Base-by-base conservation (phyloP, 2,797 vertebrate genomes). In the Buceros bicornis region DNA sequence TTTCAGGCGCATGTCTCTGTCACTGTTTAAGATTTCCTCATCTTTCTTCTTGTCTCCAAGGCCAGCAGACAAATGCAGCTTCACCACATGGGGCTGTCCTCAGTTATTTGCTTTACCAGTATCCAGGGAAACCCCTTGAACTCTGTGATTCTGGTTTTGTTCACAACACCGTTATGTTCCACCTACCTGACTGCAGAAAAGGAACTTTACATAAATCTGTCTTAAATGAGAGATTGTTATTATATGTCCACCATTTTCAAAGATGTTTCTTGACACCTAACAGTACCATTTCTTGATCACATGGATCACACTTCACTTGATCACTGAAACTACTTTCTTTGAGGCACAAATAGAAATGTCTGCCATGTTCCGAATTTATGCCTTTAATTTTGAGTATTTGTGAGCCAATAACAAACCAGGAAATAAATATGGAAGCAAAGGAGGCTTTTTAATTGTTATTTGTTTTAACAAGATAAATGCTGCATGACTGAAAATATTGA, bases 71-170 rank as follows among this genome's bases (percentile, higher is more conserved):
- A 77, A 76, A 54, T 0, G 1, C 35, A 66, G 13, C 10, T 60
- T 6, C 21, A 21, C 0, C 1, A 18, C 18, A 29, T 26, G 15
- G 4, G 11, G 2, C 25, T 90, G 6, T 35, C 20, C 42, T 78
- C 48, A 35, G 6, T 47, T 57, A 33, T 31, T 42, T 73, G 15
- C 12, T 70, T 62, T 45, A 70, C 24, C 9, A 45, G 19, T 45
- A 28, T 8, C 12, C 8, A 28, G 29, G 16, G 14, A 33, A 82
- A 47, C 11, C 1, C 8, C 9, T 54, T n/a, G 45, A 16, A 54
- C 14, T 1, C 1, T 11, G 12, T 40, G 25, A 33, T 72, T 82
- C 58, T 61, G 16, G 0, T 66, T 89, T 80, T 87, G 11, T 35
- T 84, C 33, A 56, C 40, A 78, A 13, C 16, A 56, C 4, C 16